phyloP scores from a whole-genome alignment of 2,113 vertebrate species.

The Larimichthys polyactis region DNA sequence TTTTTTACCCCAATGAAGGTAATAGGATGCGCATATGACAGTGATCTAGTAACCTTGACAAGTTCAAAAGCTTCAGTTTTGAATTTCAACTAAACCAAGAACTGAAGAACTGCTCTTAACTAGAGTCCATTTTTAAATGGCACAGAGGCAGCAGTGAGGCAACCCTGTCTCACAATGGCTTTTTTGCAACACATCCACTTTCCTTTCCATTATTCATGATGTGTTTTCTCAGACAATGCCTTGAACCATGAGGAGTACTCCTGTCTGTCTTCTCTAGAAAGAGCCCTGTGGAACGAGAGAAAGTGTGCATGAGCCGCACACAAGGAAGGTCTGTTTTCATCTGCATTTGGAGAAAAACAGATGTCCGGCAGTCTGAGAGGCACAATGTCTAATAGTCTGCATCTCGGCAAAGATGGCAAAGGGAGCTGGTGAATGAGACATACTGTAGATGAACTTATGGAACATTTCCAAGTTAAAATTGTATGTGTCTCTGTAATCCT shows the following conservation, averaged over 20 bases:
- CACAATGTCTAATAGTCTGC: constrained; percentile 23
- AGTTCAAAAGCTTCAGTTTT: constrained; percentile 11
- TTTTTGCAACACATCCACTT: constrained; percentile 64
- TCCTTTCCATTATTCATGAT: constrained; percentile 77
- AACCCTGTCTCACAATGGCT: constrained; percentile 51
- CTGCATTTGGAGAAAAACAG: constrained; percentile 49
- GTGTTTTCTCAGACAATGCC: constrained; percentile 70
- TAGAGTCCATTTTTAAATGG: constrained; percentile 51
- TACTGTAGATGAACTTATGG: constrained; percentile 27
- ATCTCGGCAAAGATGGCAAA: constrained; percentile 13
- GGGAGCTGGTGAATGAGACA: constrained; percentile 25
- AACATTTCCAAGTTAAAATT: constrained; percentile 36
- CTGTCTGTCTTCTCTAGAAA: constrained; percentile 68
- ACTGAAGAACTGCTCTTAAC: constrained; percentile 4
- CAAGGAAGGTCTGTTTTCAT: constrained; percentile 55
- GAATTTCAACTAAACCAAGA: constrained; percentile 8
- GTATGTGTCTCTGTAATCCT: background rate
- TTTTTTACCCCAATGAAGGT: background rate
- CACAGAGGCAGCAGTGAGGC: constrained; percentile 48
- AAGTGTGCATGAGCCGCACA: constrained; percentile 32
- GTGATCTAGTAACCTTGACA: background rate
- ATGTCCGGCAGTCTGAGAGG: constrained; percentile 35
- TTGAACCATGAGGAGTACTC: constrained; percentile 61
- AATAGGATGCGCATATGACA: background rate
- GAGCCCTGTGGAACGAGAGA: constrained; percentile 45